Evolutionary conservation across 2,113 vertebrate genomes (phyloP).

Genomic region (Micronycteris hirsuta): DNA sequence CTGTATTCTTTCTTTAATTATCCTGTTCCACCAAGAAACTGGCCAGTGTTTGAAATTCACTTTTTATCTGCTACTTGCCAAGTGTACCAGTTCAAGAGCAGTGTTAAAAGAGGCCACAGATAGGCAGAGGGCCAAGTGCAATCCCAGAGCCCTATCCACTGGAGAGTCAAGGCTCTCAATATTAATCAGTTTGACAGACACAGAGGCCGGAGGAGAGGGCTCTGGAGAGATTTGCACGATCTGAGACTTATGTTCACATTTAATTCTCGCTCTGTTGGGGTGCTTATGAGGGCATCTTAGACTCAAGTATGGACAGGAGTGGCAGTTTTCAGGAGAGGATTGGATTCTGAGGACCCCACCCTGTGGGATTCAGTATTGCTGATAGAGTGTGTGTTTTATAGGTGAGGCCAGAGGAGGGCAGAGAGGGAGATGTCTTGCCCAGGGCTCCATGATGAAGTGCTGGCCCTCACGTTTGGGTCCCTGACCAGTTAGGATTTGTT

Average conservation of each 20-base stretch:
- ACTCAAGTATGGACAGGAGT: background rate
- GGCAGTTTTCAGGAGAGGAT: fast-evolving
- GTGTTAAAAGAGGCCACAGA: slow-evolving; percentile 54
- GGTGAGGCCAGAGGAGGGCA: fast-evolving
- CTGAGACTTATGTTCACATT: background rate
- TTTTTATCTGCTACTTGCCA: background rate
- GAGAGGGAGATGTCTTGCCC: background rate
- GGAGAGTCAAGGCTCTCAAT: slow-evolving; percentile 10
- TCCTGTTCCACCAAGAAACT: slow-evolving; percentile 46
- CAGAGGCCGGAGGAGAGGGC: background rate
- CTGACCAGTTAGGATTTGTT: too few species aligned
- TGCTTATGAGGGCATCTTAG: background rate
- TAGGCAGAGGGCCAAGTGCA: background rate
- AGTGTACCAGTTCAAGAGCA: background rate
- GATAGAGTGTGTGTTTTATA: background rate
- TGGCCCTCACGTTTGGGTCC: background rate
- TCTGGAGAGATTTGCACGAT: background rate
- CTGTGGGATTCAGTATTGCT: background rate
- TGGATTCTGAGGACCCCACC: too few species aligned
- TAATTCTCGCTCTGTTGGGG: background rate
- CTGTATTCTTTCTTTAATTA: slow-evolving; percentile 25
- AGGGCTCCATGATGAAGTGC: background rate
- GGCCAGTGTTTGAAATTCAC: slow-evolving; percentile 51
- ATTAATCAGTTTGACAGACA: background rate
- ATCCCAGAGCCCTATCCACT: slow-evolving; percentile 35